A percentile compares a stretch with the other conserved stretches of the same genome.
Conservation (phyloP, 2,797 vertebrate genomes). For the Pseudopleuronectes americanus region DNA sequence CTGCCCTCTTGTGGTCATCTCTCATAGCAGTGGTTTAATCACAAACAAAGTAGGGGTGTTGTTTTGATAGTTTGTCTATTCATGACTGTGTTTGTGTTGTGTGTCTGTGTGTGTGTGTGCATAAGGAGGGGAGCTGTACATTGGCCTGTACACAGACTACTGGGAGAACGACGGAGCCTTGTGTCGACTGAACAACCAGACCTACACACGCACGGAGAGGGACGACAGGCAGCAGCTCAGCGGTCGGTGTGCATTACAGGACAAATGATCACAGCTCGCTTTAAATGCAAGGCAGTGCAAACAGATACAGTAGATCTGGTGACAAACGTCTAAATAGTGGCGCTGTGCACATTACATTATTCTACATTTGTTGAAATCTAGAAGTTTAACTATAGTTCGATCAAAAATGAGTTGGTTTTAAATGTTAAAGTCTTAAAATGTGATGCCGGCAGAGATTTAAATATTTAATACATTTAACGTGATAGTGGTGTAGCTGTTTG, state of each 20-base stretch:
- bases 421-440: too few relatives aligned
- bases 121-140: slow-evolving; percentile 90
- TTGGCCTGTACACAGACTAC: slow-evolving; percentile 95
- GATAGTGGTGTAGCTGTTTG: too few relatives aligned
- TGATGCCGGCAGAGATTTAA: too few relatives aligned
- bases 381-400: too few relatives aligned
- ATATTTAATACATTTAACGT: too few relatives aligned
- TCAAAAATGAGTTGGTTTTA: too few relatives aligned
- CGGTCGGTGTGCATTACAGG: slow-evolving; percentile 77
- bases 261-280: slow-evolving; percentile 6
- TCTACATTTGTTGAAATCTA: too few relatives aligned
- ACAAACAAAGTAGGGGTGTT: neutral
- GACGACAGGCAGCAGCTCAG: slow-evolving; percentile 91
- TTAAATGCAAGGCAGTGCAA: neutral
- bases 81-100: neutral
- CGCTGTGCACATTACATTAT: too few relatives aligned
- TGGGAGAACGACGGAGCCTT: slow-evolving; percentile 95
- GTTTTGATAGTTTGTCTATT: neutral
- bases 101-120: slow-evolving; percentile 20
- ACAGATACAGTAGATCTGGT: neutral
- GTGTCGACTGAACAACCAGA: slow-evolving; percentile 86
- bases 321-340: neutral
- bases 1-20: slow-evolving; percentile 86
- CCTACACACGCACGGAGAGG: slow-evolving; percentile 91
- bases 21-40: neutral